These are phyloP conservation scores for Panzeria rudis DNA, from an alignment of 2,888 invertebrate species.

Conservation along the genomic window DNA sequence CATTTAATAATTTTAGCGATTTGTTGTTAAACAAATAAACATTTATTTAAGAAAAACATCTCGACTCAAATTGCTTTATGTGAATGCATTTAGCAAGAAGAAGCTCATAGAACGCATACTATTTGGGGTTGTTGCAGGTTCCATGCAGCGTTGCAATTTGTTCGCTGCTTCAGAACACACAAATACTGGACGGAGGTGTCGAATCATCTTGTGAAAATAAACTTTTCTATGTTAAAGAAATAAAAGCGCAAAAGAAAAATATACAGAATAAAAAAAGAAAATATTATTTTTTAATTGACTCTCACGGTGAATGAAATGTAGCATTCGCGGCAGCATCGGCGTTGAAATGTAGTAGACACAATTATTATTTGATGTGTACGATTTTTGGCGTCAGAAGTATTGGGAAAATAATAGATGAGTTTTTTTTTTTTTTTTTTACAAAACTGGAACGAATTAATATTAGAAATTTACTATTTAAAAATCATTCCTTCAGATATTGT, in stretches of 20 bases:
- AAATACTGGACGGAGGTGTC: conserved; percentile 42
- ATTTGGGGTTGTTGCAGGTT: conserved; percentile 27
- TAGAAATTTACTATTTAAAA: not conserved
- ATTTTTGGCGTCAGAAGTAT: conserved; percentile 1
- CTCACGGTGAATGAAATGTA: conserved; percentile 66
- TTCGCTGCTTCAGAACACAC: conserved; percentile 1
- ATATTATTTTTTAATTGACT: conserved; percentile 65
- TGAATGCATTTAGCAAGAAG: conserved; percentile 3
- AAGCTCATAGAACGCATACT: not conserved
- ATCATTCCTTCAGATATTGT: not conserved
- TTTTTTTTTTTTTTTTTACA: not conserved
- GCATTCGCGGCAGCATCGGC: not conserved
- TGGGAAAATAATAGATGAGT: not conserved
- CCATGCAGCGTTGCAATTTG: conserved; percentile 56
- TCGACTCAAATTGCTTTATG: not conserved
- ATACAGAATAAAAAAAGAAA: conserved; percentile 17
- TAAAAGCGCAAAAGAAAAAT: conserved; percentile 47
- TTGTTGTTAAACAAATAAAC: conserved; percentile 68
- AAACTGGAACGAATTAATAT: not conserved
- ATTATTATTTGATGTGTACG: not conserved
- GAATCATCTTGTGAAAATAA: conserved; percentile 62
- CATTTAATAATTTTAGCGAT: conserved; percentile 51
- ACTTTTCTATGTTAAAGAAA: conserved; percentile 68
- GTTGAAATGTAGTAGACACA: not conserved
- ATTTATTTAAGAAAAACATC: conserved; percentile 1